Evolutionary conservation across 1,140 invertebrate genomes (phyloP).

Genomic region (Aplysia californica): DNA sequence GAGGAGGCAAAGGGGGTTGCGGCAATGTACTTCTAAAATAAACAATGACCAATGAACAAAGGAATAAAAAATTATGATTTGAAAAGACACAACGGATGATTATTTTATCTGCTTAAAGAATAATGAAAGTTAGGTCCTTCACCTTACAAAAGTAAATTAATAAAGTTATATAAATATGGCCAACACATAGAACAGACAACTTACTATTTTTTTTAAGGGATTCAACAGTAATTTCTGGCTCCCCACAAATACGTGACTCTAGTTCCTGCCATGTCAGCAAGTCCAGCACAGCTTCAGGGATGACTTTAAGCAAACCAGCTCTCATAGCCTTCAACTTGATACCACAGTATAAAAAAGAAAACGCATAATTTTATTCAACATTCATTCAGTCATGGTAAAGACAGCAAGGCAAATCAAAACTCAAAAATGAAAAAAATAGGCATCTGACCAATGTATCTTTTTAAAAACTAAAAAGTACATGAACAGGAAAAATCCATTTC

Average conservation of each 20-base stretch:
- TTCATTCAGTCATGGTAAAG: too few species aligned
- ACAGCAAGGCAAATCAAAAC: too few species aligned
- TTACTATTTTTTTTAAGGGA: slow-evolving; percentile 59
- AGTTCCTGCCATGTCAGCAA: slow-evolving; percentile 67
- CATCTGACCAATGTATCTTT: too few species aligned
- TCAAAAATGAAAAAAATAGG: too few species aligned
- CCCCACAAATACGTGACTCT: slow-evolving; percentile 65
- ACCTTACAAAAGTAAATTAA: too few species aligned
- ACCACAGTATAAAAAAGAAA: too few species aligned
- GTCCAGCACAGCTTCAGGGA: slow-evolving; percentile 65
- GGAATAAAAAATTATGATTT: background rate
- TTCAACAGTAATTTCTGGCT: slow-evolving; percentile 65
- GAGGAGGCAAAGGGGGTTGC: background rate
- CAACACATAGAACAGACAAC: background rate
- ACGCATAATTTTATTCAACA: too few species aligned
- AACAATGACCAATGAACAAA: background rate
- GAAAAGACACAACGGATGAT: background rate
- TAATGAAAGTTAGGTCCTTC: too few species aligned
- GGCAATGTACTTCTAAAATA: background rate
- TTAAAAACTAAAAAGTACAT: too few species aligned
- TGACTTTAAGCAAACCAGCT: slow-evolving; percentile 59
- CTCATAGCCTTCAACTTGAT: slow-evolving; percentile 59
- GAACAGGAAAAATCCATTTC: too few species aligned
- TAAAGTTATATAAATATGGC: background rate
- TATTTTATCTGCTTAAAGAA: too few species aligned